Evolutionary conservation across 2,797 vertebrate species (phyloP), one percentile per base, ranked within the genome.

Genomic region (Diplodus puntazzo): DNA sequence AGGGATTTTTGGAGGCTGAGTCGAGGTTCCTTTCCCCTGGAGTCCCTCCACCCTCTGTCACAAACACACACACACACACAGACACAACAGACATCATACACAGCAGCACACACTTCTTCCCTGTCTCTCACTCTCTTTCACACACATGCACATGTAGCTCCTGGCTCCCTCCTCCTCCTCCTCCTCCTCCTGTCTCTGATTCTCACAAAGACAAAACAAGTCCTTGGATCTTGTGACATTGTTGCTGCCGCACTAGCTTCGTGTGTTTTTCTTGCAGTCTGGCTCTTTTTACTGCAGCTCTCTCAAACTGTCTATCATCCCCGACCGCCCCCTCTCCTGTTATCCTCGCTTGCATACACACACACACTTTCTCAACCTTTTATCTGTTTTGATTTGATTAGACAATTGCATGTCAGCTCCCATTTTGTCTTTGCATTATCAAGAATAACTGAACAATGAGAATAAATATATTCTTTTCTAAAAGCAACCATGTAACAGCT

Each of bases 131-230:
- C 67, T 57, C 65, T 69, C 30, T 75, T 59, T 60, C 55, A 54
- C 76, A 82, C 69, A 87, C 67, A 87, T 20, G 48, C 58, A 71
- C 69, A 77, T 54, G 53, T 69, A 73, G 62, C 73, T 82, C 53
- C 73, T 80, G 77, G 63, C 73, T 71, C 11, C 77, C 52, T 74
- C 66, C 67, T 78, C 79, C 52, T 74, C 66, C 67, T 78, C 79
- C 52, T 74, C 65, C 67, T 78, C 49, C 46, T 78, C 73, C n/a
- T 54, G 20, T 67, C 60, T 82, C 74, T 79, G 85, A 88, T 81
- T 79, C 84, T 76, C 68, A 81, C 79, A 68, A 61, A 91, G 91
- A 92, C 91, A 84, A 84, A 93, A 91, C 86, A 90, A 83, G 88
- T 77, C 87, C 84, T 89, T 90, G 86, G 89, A 85, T 90, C 81